Evolutionary conservation across 2,113 vertebrate species (phyloP).

Genomic region (Dipodomys stephensi): DNA sequence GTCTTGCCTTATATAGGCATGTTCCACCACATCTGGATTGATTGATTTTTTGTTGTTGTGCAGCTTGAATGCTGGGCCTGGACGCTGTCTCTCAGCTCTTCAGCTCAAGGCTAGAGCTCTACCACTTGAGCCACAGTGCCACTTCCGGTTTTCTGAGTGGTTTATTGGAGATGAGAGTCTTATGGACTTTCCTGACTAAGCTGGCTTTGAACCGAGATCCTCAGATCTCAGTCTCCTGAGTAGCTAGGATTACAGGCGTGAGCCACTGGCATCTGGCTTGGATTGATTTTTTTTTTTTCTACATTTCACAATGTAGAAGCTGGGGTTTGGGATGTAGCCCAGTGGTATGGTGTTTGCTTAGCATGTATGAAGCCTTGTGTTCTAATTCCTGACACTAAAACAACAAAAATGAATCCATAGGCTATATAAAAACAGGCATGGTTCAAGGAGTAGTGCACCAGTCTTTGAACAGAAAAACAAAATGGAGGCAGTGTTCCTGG

Average conservation of each 20-base stretch:
- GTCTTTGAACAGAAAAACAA: neutral
- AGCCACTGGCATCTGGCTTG: no score
- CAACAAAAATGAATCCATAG: neutral
- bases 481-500: neutral
- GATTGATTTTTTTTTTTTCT: neutral
- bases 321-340: neutral
- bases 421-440: neutral
- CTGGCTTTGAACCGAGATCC: no score
- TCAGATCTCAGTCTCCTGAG: no score
- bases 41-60: neutral
- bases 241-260: no score
- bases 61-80: no score
- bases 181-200: no score
- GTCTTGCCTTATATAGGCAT: neutral
- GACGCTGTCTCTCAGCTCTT: no score
- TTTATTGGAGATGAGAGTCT: no score
- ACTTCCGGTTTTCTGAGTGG: no score
- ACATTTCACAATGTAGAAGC: constrained; percentile 8
- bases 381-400: neutral
- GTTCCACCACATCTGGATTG: neutral
- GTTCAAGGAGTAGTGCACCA: neutral
- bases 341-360: neutral
- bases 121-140: no score
- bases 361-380: neutral
- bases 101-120: no score